Conservation (phyloP, 2,797 vertebrate species). For the Phataginus tricuspis region DNA sequence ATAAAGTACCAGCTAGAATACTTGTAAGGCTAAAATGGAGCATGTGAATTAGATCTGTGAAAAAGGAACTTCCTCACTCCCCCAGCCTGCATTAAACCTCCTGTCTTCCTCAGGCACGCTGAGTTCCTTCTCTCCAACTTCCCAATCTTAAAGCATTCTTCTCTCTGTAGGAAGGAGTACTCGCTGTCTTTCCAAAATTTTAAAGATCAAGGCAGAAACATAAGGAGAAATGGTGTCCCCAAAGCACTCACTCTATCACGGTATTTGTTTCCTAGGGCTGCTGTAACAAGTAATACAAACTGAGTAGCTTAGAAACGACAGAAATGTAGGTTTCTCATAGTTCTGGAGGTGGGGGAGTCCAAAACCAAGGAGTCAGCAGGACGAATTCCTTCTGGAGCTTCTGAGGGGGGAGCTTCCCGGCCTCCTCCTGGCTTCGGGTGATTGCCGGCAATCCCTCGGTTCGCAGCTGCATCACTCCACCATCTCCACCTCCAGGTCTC, state of each 20-base stretch:
- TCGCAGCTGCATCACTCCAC: neutral
- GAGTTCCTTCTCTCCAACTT: neutral
- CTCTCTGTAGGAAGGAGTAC: neutral
- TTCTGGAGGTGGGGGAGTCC: neutral
- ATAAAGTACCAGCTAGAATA: neutral
- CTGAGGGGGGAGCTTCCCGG: neutral
- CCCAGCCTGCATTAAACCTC: neutral
- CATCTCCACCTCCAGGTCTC: neutral
- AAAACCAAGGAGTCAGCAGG: neutral
- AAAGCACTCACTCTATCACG: neutral
- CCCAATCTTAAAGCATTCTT: neutral
- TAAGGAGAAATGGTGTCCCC: neutral
- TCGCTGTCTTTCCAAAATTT: neutral
- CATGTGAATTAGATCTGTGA: neutral
- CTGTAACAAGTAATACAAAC: neutral
- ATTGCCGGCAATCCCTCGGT: neutral
- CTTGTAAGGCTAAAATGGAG: neutral
- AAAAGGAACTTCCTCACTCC: neutral
- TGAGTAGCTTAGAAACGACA: neutral
- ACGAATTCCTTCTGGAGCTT: neutral
- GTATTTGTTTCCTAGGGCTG: neutral
- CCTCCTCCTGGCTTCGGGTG: neutral
- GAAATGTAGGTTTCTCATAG: neutral
- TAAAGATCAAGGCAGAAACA: neutral
- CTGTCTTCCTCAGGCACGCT: neutral